Conservation (phyloP, 1,140 invertebrate genomes). For the Scaptomyza pallida region DNA sequence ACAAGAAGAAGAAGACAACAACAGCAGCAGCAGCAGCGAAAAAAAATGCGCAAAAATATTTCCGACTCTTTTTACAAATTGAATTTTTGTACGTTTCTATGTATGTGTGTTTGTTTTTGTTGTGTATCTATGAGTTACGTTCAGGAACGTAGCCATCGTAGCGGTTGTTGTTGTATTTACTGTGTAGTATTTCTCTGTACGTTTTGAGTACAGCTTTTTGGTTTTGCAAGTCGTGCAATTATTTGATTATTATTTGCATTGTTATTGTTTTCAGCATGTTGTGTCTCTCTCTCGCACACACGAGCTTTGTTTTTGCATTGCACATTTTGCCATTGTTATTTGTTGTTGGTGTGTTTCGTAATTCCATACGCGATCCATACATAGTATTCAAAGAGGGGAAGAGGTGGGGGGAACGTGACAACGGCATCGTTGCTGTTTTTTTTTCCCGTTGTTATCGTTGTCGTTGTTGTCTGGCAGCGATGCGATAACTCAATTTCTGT, state of each 20-base stretch:
- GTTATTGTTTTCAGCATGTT: constrained; percentile 47
- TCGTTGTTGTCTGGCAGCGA: constrained; percentile 43
- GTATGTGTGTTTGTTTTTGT: constrained; percentile 19
- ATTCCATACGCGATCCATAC: constrained; percentile 37
- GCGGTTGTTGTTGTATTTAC: constrained; percentile 33
- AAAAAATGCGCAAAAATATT: constrained; percentile 32
- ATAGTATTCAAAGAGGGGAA: constrained; percentile 33
- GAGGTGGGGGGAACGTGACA: constrained; percentile 57
- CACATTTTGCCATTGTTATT: constrained; percentile 52
- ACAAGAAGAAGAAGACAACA: constrained; percentile 1
- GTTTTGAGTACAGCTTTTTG: constrained; percentile 31
- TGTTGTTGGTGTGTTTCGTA: constrained; percentile 46
- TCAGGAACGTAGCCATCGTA: constrained; percentile 47
- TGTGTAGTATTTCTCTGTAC: too few species aligned
- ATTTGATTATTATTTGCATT: constrained; percentile 68
- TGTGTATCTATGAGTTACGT: constrained; percentile 48
- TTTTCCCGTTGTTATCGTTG: not conserved
- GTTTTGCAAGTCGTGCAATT: constrained; percentile 74
- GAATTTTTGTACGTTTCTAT: constrained; percentile 20
- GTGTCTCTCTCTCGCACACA: not conserved
- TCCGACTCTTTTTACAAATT: constrained; percentile 31
- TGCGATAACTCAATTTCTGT: constrained; percentile 75
- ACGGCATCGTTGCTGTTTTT: constrained; percentile 16
- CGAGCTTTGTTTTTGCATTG: constrained; percentile 50
- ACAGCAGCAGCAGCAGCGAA: too few species aligned